Evolutionary conservation across 2,113 vertebrate species (phyloP).

Genomic region (Corythoichthys intestinalis): DNA sequence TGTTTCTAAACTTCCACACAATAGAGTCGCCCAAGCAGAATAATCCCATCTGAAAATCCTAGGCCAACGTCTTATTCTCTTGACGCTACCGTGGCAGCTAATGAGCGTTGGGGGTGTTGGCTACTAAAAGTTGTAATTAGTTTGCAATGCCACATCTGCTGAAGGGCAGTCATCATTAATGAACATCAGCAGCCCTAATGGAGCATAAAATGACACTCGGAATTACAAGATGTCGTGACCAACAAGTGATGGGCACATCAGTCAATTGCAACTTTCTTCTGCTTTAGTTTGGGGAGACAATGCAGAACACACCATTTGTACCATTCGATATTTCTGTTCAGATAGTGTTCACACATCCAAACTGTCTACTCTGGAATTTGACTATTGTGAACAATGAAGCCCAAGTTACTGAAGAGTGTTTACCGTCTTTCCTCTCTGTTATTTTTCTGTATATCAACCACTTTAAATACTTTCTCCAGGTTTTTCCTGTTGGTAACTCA

Average conservation of each 20-base stretch:
- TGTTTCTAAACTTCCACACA: conserved; percentile 8
- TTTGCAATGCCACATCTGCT: conserved; percentile 59
- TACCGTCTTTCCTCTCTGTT: conserved; percentile 1
- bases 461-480: conserved; percentile 36
- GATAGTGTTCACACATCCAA: conserved; percentile 21
- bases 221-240: conserved; percentile 64
- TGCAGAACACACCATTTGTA: neutral
- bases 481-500: conserved; percentile 36
- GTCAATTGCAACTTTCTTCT: conserved; percentile 25
- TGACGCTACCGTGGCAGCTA: conserved; percentile 25
- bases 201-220: conserved; percentile 65
- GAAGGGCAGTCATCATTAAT: conserved; percentile 65
- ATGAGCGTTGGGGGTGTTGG: conserved; percentile 20
- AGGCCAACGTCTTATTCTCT: conserved; percentile 4
- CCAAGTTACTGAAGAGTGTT: conserved; percentile 19
- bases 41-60: conserved; percentile 3
- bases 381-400: conserved; percentile 19
- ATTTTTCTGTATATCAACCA: conserved; percentile 30
- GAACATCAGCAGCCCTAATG: conserved; percentile 62
- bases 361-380: conserved; percentile 4
- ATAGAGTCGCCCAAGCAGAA: neutral
- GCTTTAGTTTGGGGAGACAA: conserved; percentile 16
- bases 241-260: conserved; percentile 47
- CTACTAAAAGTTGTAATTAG: conserved; percentile 61
- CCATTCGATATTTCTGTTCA: neutral